Evolutionary conservation across 2,113 vertebrate species (phyloP), one percentile per base, ranked within the genome.

Genomic region (Pachycephala philippinensis): DNA sequence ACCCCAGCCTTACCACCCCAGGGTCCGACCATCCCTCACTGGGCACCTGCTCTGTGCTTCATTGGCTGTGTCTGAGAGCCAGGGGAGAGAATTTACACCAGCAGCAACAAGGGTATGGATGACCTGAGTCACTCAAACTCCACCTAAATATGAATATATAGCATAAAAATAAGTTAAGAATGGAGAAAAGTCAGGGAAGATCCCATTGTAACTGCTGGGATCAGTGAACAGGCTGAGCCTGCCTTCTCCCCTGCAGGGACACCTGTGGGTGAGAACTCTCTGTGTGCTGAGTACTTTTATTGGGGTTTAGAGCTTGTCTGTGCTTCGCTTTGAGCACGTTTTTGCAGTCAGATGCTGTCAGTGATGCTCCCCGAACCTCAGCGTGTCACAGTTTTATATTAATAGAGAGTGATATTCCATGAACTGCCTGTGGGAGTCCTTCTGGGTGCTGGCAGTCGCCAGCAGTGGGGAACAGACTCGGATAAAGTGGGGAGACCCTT

Each of bases 381-480:
- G 30, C 35, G 53, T 40, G 44, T 23, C 53, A 28, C 23, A 54
- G 6, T 28, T 74, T 19, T 39, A 10, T 8, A 27, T 39, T 15
- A 12, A 35, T 13, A 10, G 49, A 39, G 27, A 22, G 6, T 21
- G 15, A 16, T 31, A 9, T n/a, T 47, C 28, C 40, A 39, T 28
- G 22, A 54, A 39, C 18, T 23, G 28, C 15, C n/a, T 0, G 0
- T 23, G 69, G n/a, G n/a, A 64, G 11, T n/a, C 59, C 40, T 74
- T 39, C 7, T 1, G 0, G 27, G 22, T 1, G 0, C 57, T 18
- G 39, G 12, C 81, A 27, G 14, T 5, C 0, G 0, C 49, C 0
- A 0, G 18, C 49, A 11, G 3, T n/a, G 49, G 57, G 49, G 40
- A 56, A 33, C 49, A 63, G 19, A 37, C 33, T 28, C 1, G 0